Conservation (phyloP, 1,140 invertebrate species). For the Trachymyrmex cornetzi region DNA sequence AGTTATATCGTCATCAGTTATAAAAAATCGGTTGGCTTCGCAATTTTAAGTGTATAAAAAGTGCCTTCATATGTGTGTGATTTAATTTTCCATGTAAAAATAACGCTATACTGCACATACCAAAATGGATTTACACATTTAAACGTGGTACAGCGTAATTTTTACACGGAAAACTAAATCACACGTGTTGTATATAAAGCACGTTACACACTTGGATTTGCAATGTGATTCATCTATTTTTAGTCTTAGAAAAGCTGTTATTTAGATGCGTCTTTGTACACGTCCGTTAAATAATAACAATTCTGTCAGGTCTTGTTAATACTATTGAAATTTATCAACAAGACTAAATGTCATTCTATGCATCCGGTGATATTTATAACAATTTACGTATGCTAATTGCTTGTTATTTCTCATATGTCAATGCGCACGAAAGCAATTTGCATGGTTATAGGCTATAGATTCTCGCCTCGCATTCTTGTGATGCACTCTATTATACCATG, state of each 20-base stretch:
- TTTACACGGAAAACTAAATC: too few relatives aligned
- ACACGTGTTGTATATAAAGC: too few relatives aligned
- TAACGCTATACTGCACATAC: too few relatives aligned
- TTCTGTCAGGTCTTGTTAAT: conserved; percentile 1
- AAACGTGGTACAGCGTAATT: too few relatives aligned
- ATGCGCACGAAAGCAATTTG: conserved; percentile 49
- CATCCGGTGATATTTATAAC: conserved; percentile 40
- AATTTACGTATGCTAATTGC: conserved; percentile 66
- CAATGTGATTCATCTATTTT: neutral
- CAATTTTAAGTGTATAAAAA: too few relatives aligned
- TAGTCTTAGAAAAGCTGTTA: neutral
- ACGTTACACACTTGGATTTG: too few relatives aligned
- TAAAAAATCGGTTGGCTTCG: neutral
- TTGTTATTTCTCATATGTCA: conserved; percentile 39
- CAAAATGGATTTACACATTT: too few relatives aligned
- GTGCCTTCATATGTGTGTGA: too few relatives aligned
- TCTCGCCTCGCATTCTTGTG: conserved; percentile 29
- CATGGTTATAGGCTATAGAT: conserved; percentile 60
- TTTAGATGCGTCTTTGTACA: neutral
- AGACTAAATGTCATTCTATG: conserved; percentile 61
- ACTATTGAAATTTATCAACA: neutral
- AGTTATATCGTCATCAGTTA: neutral
- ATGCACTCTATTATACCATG: neutral
- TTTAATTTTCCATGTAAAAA: too few relatives aligned
- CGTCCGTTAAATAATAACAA: neutral